Evolutionary conservation across 2,888 invertebrate species (phyloP).

Genomic region (Adineta ricciae): DNA sequence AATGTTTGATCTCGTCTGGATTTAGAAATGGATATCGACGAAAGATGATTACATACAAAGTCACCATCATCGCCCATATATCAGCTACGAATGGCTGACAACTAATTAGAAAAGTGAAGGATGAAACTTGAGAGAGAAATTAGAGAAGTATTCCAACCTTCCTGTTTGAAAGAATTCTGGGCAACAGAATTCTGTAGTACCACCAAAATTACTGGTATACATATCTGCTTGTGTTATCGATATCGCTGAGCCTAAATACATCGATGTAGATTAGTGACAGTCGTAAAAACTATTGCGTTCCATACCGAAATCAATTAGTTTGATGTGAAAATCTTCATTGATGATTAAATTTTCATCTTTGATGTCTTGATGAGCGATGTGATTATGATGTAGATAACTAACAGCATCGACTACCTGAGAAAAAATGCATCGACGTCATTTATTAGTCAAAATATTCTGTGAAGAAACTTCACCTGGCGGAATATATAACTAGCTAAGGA

Average conservation of each 20-base stretch:
- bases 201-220: slow-evolving; percentile 8
- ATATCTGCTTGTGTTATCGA: background rate
- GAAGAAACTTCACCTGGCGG: slow-evolving; percentile 58
- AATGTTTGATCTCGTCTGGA: background rate
- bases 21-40: slow-evolving; percentile 22
- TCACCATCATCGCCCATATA: slow-evolving; percentile 4
- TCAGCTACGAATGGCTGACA: background rate
- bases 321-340: slow-evolving; percentile 62
- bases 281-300: too few relatives aligned
- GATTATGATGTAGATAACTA: slow-evolving; percentile 58
- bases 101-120: background rate
- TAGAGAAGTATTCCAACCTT: background rate
- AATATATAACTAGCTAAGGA: slow-evolving; percentile 62
- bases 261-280: too few relatives aligned
- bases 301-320: slow-evolving; percentile 64
- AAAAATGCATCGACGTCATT: slow-evolving; percentile 46
- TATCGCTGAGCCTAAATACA: background rate
- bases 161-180: slow-evolving; percentile 18
- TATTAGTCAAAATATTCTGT: slow-evolving; percentile 48
- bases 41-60: slow-evolving; percentile 1
- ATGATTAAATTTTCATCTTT: slow-evolving; percentile 69
- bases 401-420: slow-evolving; percentile 59
- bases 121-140: background rate
- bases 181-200: slow-evolving; percentile 14
- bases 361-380: slow-evolving; percentile 64